These are phyloP conservation scores for Drosophila picticornis DNA, from an alignment of 2,888 invertebrate species.

Conservation along the genomic window DNA sequence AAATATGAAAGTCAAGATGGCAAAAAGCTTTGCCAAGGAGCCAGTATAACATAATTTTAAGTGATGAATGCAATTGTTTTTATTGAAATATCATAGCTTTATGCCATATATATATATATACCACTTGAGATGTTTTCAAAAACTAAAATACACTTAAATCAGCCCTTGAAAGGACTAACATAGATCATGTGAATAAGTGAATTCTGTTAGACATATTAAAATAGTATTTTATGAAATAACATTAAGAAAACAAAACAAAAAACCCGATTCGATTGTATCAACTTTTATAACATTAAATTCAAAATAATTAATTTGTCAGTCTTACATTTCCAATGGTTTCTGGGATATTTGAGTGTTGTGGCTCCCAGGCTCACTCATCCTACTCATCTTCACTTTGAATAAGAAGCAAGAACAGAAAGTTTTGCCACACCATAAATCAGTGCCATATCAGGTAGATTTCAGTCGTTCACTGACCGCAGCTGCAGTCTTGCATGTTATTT, in stretches of 20 bases:
- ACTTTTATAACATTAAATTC: neutral
- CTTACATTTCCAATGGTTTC: neutral
- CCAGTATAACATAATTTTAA: neutral
- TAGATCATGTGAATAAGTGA: neutral
- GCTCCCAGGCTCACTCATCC: neutral
- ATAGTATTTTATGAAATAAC: neutral
- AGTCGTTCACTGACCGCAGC: slow-evolving; percentile 15
- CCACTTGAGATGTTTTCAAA: neutral
- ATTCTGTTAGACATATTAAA: neutral
- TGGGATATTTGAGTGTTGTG: neutral
- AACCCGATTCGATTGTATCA: neutral
- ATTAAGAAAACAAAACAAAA: neutral
- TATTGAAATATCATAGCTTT: neutral
- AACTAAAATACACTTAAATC: neutral
- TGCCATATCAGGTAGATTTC: slow-evolving; percentile 1
- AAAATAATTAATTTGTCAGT: neutral
- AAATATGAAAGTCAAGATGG: neutral
- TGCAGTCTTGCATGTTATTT: slow-evolving; percentile 31
- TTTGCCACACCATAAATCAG: neutral
- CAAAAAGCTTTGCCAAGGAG: neutral
- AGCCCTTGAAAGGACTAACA: neutral
- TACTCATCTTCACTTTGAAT: neutral
- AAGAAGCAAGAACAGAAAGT: neutral
- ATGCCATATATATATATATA: too few species aligned
- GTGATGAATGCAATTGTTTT: neutral